These are phyloP conservation scores for Dromiciops gliroides DNA, from an alignment of 2,113 vertebrate species.

Conservation along the genomic window DNA sequence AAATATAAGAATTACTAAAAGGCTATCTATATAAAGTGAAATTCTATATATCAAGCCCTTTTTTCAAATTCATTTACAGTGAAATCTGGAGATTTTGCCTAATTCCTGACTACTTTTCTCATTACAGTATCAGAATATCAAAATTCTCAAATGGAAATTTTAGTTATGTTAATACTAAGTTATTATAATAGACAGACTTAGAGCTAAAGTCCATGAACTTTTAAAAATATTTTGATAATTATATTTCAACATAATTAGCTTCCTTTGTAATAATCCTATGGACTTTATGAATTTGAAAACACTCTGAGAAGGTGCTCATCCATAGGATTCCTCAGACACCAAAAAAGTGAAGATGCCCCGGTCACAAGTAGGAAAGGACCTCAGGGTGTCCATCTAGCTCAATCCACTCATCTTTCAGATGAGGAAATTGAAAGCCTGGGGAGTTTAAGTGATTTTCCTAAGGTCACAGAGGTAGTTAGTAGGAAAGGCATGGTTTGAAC, in stretches of 20 bases:
- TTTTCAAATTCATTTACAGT: not conserved
- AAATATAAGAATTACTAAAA: not conserved
- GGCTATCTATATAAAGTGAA: not conserved
- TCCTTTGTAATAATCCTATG: not conserved
- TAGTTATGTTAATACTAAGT: not conserved
- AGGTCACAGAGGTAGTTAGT: not conserved
- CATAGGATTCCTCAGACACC: not conserved
- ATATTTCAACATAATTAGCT: not conserved
- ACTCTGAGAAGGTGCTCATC: not conserved
- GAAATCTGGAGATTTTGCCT: not conserved
- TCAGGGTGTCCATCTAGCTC: not conserved
- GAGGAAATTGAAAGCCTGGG: not conserved
- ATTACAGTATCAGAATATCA: slow-evolving; percentile 2
- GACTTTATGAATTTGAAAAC: not conserved
- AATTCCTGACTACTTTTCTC: not conserved
- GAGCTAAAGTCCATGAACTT: not conserved
- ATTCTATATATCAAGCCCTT: not conserved
- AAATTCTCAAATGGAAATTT: slow-evolving; percentile 14
- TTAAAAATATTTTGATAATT: not conserved
- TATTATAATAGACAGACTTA: not conserved
- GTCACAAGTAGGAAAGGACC: not conserved
- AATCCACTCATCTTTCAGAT: not conserved
- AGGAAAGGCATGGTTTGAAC: not conserved
- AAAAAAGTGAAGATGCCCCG: not conserved
- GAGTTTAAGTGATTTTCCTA: not conserved